phyloP scores from a whole-genome alignment of 2,113 vertebrate species.

The Amphiprion percula region DNA sequence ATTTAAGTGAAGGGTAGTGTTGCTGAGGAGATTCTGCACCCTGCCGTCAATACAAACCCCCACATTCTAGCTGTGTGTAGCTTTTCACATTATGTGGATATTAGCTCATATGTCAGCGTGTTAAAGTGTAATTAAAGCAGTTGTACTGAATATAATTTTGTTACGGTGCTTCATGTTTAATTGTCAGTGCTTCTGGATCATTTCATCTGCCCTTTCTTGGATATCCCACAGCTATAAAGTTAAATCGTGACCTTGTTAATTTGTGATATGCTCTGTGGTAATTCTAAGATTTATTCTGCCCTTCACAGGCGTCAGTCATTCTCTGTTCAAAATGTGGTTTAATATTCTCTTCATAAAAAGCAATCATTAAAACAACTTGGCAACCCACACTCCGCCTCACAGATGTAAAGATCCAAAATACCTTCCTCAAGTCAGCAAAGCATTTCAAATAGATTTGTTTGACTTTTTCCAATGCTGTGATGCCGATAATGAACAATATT shows the following conservation, averaged over 20 bases:
- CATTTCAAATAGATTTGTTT: conserved; percentile 9
- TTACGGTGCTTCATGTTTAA: conserved; percentile 14
- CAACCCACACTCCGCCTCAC: neutral
- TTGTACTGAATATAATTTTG: neutral
- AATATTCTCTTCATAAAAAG: conserved; percentile 13
- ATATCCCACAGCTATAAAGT: neutral
- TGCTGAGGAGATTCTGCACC: conserved; percentile 2
- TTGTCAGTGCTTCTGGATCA: neutral
- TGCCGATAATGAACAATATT: conserved; percentile 4
- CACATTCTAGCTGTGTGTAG: neutral
- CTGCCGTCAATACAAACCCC: neutral
- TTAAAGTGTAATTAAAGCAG: conserved; percentile 21
- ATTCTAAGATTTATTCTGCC: conserved; percentile 15
- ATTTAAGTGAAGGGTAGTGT: neutral
- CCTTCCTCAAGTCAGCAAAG: neutral
- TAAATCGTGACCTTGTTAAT: conserved; percentile 9
- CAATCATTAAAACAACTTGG: neutral
- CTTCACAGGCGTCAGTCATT: conserved; percentile 27
- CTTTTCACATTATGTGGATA: neutral
- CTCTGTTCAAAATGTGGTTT: neutral
- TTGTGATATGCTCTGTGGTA: neutral
- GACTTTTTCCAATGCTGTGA: conserved; percentile 12
- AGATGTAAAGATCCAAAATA: neutral
- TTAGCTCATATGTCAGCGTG: neutral
- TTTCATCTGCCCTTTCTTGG: neutral